A percentile compares a stretch with the other conserved stretches of the same genome.
These are phyloP conservation scores for Clanis bilineata DNA, from an alignment of 2,888 invertebrate genomes.

Conservation along the genomic window DNA sequence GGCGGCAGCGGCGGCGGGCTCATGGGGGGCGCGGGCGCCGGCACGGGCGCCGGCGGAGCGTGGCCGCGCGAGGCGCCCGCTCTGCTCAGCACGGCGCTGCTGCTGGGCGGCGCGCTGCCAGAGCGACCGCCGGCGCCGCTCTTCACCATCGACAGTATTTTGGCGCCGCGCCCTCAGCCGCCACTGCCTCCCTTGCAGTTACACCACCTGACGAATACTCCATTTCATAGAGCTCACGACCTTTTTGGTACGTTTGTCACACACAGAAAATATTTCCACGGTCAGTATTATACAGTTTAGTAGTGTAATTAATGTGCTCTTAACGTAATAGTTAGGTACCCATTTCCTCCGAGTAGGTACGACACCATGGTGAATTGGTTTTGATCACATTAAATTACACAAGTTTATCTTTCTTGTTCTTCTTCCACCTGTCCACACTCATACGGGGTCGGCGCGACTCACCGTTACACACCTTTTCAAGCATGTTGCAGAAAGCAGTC, in stretches of 20 bases:
- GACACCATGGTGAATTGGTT: too few species aligned
- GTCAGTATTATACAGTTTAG: not conserved
- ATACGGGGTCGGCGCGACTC: too few species aligned
- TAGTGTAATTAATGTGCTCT: not conserved
- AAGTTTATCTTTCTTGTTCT: too few species aligned
- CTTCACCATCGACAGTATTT: slow-evolving; percentile 93
- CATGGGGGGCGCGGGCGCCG: slow-evolving; percentile 68
- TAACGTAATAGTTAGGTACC: not conserved
- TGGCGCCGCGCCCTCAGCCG: slow-evolving; percentile 87
- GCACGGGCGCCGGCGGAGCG: slow-evolving; percentile 60
- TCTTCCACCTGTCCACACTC: too few species aligned
- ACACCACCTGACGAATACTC: slow-evolving; percentile 84
- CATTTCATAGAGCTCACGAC: slow-evolving; percentile 87
- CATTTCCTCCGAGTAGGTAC: too few species aligned
- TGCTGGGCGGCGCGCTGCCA: slow-evolving; percentile 74
- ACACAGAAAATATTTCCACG: slow-evolving; percentile 9
- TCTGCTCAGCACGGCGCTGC: slow-evolving; percentile 77
- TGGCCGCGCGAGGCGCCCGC: slow-evolving; percentile 73
- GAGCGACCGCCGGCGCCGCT: slow-evolving; percentile 81
- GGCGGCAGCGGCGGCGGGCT: slow-evolving; percentile 52
- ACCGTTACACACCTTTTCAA: too few species aligned
- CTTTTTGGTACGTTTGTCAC: slow-evolving; percentile 86
- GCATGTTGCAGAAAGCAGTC: too few species aligned
- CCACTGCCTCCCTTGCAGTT: slow-evolving; percentile 81
- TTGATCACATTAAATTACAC: too few species aligned